Conservation (phyloP, 2,797 vertebrate species). For the Lepilemur septentrionalis region DNA sequence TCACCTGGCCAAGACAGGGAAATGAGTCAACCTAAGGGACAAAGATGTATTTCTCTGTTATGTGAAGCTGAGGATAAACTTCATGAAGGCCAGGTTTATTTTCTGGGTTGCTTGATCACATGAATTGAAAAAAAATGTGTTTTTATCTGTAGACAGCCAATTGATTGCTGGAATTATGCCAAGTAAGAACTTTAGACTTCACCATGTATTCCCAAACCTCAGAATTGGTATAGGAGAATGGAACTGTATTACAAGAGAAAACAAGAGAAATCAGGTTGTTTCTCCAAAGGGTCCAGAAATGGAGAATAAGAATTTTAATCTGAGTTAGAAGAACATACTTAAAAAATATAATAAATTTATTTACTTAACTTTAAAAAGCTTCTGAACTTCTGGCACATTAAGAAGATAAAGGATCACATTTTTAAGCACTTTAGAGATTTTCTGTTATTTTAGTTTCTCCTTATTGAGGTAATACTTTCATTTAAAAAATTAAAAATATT, state of each 20-base stretch:
- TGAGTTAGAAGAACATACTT: neutral
- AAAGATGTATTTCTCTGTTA: neutral
- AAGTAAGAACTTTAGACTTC: slow-evolving; percentile 29
- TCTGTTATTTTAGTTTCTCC: slow-evolving; percentile 1
- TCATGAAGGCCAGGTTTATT: slow-evolving; percentile 32
- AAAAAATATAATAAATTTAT: neutral
- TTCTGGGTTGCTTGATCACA: neutral
- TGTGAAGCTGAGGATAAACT: neutral
- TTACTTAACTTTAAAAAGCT: slow-evolving; percentile 19
- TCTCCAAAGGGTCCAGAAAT: neutral
- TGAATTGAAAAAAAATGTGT: neutral
- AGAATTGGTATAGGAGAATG: neutral
- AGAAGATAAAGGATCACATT: neutral
- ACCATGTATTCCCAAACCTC: neutral
- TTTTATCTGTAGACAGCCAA: neutral
- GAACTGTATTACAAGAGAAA: neutral
- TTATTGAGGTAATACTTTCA: slow-evolving; percentile 2
- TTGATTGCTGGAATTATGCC: neutral
- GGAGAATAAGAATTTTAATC: slow-evolving; percentile 22
- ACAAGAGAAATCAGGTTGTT: neutral
- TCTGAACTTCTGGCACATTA: neutral
- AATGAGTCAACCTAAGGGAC: neutral
- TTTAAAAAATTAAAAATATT: slow-evolving; percentile 48
- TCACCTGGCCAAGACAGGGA: neutral
- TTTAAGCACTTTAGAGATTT: slow-evolving; percentile 1